phyloP scores from a whole-genome alignment of 2,888 invertebrate species.

The Papilio gigon region DNA sequence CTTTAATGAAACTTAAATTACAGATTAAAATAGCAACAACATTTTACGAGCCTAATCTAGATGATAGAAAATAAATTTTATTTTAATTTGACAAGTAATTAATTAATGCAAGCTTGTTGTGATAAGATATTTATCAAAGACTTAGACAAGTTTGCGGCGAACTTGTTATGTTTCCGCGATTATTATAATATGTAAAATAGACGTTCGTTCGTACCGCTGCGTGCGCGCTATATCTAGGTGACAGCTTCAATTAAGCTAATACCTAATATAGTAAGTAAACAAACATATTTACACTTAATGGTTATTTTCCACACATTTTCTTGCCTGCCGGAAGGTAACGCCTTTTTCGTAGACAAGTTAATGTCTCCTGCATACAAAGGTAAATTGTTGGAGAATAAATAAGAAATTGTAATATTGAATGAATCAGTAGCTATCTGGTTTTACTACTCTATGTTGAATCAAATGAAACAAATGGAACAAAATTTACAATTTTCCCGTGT shows the following conservation, averaged over 20 bases:
- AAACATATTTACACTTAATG: neutral
- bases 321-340: neutral
- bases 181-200: slow-evolving; percentile 28
- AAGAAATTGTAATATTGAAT: neutral
- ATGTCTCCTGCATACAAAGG: neutral
- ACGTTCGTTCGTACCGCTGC: neutral
- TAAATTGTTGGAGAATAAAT: neutral
- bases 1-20: too few species aligned
- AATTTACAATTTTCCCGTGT: too few species aligned
- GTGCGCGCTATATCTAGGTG: slow-evolving; percentile 10
- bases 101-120: neutral
- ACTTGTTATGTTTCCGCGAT: slow-evolving; percentile 30
- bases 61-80: too few species aligned
- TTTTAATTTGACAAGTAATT: neutral
- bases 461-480: too few species aligned
- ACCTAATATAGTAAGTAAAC: slow-evolving; percentile 21
- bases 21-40: too few species aligned
- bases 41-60: too few species aligned
- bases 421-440: too few species aligned
- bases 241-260: slow-evolving; percentile 29
- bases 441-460: too few species aligned
- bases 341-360: slow-evolving; percentile 6
- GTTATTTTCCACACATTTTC: slow-evolving; percentile 14
- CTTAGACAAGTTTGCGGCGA: slow-evolving; percentile 14
- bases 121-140: slow-evolving; percentile 21